Evolutionary conservation across 2,888 invertebrate species (phyloP), one percentile per base, ranked within the genome.

Genomic region (Teleiodes luculella): DNA sequence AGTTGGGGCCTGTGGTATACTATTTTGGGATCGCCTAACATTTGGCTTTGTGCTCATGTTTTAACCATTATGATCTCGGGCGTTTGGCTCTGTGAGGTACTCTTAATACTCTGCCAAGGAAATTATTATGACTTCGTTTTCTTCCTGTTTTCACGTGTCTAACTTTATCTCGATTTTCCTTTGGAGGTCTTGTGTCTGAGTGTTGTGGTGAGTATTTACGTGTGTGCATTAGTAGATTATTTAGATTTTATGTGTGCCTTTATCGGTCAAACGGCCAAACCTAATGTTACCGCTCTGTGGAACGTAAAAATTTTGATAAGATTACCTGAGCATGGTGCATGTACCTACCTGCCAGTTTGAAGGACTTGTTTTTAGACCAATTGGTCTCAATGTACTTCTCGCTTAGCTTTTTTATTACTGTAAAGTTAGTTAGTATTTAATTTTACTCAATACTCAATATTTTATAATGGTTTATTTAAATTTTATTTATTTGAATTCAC

Each of bases 1-100:
- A 78, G 75, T 80, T 80, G 85, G 87, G 83, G 86, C 83, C 86
- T 85, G 80, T 74, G 73, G 59, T 73, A 74, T 73, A 83, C 87
- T 88, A 88, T 88, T 88, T 88, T 82, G 78, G 88, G 88, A 87
- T 67, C 85, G 78, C 68, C 76, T 82, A 83, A 85, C 18, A 82
- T 83, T 81, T 83, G 73, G 76, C 74, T 76, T 76, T 73, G 74
- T 75, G 75, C 74, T 77, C 74, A 74, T 76, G 78, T 74, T 78
- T 68, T 70, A 70, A 68, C 66, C 77, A 76, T 77, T 72, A 74
- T 73, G 66, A 55, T 68, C 65, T 65, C 51, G 35, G 16, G 16
- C 63, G 70, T 64, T 56, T 59, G 59, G 67, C 43, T 57, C 64
- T 54, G 54, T 57, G 53, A 56, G 67, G 60, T 62, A 64, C 63